Base-by-base conservation (phyloP, 2,888 invertebrate genomes). In the Drosophila leonis region DNA sequence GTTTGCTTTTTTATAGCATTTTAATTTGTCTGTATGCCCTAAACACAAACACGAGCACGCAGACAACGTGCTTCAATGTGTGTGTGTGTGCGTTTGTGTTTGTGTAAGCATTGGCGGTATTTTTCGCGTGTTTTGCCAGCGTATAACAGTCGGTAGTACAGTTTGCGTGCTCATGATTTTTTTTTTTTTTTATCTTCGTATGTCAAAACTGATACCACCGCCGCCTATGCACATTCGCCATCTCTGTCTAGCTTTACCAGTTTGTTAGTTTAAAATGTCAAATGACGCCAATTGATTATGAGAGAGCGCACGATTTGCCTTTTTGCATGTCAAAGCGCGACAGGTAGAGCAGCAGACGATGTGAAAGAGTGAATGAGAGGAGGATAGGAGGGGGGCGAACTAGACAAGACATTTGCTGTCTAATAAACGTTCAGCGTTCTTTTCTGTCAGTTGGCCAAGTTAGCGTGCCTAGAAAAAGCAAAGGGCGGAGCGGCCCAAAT, bases 261-360 rank as follows among this genome's bases (percentile, higher is more conserved):
- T 72, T 78, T 74, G 78, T 80, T 82, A 78, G 83, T 82, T 78
- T 78, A 80, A 86, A 90, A 90, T 88, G 86, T 88, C 86, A 88
- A 88, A 83, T 80, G 83, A 90, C 88, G 86, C 86, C 88, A 88
- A 88, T 90, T 87, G 90, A 87, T 89, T 87, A 89, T 88, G 88
- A 86, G 83, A 82, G 57, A 49, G 75, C 69, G 39, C 66, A 72
- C 75, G 73, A 82, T 88, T 75, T 80, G 89, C 76, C 88, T 77
- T 86, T 87, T 89, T 74, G 85, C 88, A 87, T 86, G 84, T 86
- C 83, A 78, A 63, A 65, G 66, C 56, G 80, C 82, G 89, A 88
- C 89, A 85, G 87, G 87, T 89, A 88, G 79, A 52, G 39, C 54
- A 48, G 18, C 57, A 39, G 13, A 49, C n/a, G 24, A n/a, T 13